These are phyloP conservation scores for Cydia fagiglandana DNA, from an alignment of 1,140 invertebrate species.

Conservation along the genomic window DNA sequence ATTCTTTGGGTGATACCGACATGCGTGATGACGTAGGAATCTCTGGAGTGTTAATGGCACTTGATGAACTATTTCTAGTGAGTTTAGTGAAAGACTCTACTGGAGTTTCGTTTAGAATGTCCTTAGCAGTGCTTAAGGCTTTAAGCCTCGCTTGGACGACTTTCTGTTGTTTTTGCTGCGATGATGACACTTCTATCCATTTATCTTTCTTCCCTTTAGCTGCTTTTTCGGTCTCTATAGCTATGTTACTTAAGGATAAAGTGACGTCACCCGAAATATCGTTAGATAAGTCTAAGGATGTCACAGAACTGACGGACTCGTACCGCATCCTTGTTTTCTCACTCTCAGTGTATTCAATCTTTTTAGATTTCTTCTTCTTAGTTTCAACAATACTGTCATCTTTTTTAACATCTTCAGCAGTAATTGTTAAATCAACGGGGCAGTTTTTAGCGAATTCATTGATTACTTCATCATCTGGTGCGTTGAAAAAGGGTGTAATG, in stretches of 20 bases:
- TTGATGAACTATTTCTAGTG: constrained; percentile 59
- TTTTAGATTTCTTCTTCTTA: constrained; percentile 72
- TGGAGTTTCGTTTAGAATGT: constrained; percentile 67
- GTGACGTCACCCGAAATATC: constrained; percentile 70
- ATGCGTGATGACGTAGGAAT: constrained; percentile 58
- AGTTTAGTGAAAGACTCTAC: constrained; percentile 68
- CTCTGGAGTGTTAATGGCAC: constrained; percentile 48
- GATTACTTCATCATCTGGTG: constrained; percentile 79
- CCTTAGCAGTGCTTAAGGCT: constrained; percentile 72
- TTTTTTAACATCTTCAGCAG: constrained; percentile 66
- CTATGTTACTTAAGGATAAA: constrained; percentile 68
- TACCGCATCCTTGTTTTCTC: constrained; percentile 74
- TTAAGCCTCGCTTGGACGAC: constrained; percentile 76
- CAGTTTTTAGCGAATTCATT: constrained; percentile 69
- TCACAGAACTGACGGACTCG: constrained; percentile 73
- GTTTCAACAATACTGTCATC: constrained; percentile 55
- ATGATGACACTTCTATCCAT: constrained; percentile 73
- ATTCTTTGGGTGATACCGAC: constrained; percentile 63
- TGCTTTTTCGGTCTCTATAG: constrained; percentile 57
- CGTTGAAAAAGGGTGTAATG: constrained; percentile 82
- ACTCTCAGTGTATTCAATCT: constrained; percentile 72
- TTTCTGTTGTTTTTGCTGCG: constrained; percentile 71
- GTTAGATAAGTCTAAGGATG: constrained; percentile 68
- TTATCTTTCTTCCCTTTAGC: constrained; percentile 50
- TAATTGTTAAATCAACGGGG: constrained; percentile 68